Conservation (phyloP, 2,797 vertebrate genomes). For the Pangasius larnaudii region DNA sequence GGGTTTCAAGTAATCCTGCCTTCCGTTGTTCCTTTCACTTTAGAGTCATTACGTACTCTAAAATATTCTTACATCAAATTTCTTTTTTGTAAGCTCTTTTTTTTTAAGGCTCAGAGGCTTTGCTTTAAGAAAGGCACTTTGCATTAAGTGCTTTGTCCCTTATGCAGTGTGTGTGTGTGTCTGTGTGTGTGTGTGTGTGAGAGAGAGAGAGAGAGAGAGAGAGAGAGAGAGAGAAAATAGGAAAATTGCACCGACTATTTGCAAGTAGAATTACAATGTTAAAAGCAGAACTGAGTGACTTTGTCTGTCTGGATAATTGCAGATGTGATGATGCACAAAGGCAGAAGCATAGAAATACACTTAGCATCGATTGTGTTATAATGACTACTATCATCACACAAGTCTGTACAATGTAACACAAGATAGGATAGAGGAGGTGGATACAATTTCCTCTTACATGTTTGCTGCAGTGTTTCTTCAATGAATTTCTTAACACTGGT, state of each 20-base stretch:
- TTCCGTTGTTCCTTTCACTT: conserved; percentile 29
- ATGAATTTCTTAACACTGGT: not conserved
- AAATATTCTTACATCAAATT: conserved; percentile 35
- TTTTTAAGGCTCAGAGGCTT: conserved; percentile 56
- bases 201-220: conserved; percentile 7
- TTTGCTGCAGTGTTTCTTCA: not conserved
- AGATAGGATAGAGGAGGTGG: not conserved
- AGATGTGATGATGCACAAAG: conserved; percentile 50
- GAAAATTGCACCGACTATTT: conserved; percentile 67
- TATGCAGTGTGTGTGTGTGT: conserved; percentile 57
- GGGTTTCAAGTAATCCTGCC: not conserved
- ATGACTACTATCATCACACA: conserved; percentile 41
- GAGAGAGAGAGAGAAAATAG: conserved; percentile 63
- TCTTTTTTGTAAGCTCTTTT: conserved; percentile 34
- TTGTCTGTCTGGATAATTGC: conserved; percentile 53
- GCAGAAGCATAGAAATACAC: conserved; percentile 34
- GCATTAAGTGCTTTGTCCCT: conserved; percentile 62
- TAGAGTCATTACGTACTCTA: conserved; percentile 26
- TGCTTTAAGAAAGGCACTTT: conserved; percentile 52
- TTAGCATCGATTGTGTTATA: conserved; percentile 43
- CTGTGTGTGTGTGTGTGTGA: not conserved
- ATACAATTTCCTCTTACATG: conserved; percentile 10
- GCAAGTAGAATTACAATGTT: conserved; percentile 66
- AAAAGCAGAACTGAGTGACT: conserved; percentile 46
- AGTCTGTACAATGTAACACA: conserved; percentile 10